Evolutionary conservation across 2,888 invertebrate genomes (phyloP), one percentile per base, ranked within the genome.

Genomic region (Drosophila colorata): DNA sequence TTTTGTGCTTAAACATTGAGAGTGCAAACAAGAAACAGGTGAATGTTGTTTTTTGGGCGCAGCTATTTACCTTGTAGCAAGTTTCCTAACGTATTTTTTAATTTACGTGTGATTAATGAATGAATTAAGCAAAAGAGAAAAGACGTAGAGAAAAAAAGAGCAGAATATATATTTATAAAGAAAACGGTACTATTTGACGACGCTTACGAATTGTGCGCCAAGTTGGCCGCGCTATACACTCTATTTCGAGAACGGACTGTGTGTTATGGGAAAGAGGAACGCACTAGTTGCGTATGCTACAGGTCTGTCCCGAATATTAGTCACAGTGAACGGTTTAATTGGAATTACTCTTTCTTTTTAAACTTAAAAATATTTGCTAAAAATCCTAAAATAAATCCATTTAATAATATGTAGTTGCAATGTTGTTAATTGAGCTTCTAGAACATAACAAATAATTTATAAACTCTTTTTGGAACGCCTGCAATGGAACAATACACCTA

Each of bases 21-120:
- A 55, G 47, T 76, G 70, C 74, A 66, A 63, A 69, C 63, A 63
- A 69, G 53, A 63, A 53, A 59, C 48, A 47, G 35, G 66, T 76
- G 61, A 68, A 69, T 66, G 52, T 41, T 28, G 9, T 41, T 52
- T 38, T 61, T 28, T 70, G 69, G 69, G 59, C 77, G 67, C 67
- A 65, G 53, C 71, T 86, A 87, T 86, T 93, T 93, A 94, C 94
- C 94, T 94, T 94, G 94, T 92, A 94, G 93, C 83, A 94, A 92
- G 91, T 94, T 93, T 93, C 93, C 94, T 94, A 91, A 88, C 77
- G 69, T 61, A 41, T 52, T 61, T 55, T 58, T 66, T 57, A 55
- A 59, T 67, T 44, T 63, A 56, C 49, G 69, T 48, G 59, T 63
- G 51, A 35, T 47, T 33, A 47, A 69, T 69, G 70, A 44, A 63